A percentile compares a stretch with the other conserved stretches of the same genome.
Conservation (phyloP, 2,888 invertebrate species). For the Diloba caeruleocephala region DNA sequence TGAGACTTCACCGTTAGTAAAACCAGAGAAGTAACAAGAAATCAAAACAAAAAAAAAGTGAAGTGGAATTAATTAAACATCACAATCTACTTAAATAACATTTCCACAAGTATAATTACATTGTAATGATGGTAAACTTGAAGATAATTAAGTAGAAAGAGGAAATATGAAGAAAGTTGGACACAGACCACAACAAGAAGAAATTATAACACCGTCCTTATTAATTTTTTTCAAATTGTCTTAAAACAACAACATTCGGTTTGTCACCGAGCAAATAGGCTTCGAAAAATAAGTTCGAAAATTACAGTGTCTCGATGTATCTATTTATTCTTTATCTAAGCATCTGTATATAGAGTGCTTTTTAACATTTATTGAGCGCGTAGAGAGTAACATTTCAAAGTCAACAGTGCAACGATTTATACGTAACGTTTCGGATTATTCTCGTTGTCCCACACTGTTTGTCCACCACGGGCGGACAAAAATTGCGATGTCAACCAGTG, state of each 20-base stretch:
- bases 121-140: constrained; percentile 49
- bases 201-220: constrained; percentile 28
- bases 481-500: no score
- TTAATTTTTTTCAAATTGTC: constrained; percentile 10
- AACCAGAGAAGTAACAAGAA: constrained; percentile 8
- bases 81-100: constrained; percentile 49
- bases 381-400: no score
- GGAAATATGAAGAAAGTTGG: constrained; percentile 39
- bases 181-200: constrained; percentile 19
- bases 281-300: constrained; percentile 13
- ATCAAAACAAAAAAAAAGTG: constrained; percentile 7
- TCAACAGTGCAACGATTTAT: no score
- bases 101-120: constrained; percentile 50
- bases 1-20: neutral
- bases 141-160: constrained; percentile 45
- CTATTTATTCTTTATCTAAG: neutral
- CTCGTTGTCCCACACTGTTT: no score
- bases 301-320: constrained; percentile 1
- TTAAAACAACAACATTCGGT: constrained; percentile 29
- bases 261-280: constrained; percentile 23
- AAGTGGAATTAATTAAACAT: constrained; percentile 41
- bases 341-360: no score
- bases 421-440: no score
- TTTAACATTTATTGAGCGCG: no score
- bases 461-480: no score